phyloP scores from a whole-genome alignment of 2,888 invertebrate genomes.

The Eupelmus urozonus region DNA sequence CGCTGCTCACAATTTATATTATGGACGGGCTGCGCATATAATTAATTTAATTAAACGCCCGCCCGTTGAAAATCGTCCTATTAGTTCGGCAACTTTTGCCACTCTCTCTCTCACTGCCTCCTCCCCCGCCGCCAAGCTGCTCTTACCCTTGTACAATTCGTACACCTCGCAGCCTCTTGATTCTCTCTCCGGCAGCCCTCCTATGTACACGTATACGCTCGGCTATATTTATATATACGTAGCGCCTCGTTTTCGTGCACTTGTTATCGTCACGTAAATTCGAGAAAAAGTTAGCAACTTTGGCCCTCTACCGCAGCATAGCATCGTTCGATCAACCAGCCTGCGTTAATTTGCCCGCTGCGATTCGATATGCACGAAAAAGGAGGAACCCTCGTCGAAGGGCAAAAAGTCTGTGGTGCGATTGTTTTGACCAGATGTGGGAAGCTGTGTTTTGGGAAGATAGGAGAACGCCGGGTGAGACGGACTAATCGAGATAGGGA shows the following conservation, averaged over 20 bases:
- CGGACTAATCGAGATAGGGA: conserved; percentile 26
- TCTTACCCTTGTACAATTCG: conserved; percentile 33
- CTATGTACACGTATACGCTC: background rate
- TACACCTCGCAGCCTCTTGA: conserved; percentile 58
- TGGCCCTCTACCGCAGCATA: background rate
- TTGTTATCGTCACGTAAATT: conserved; percentile 57
- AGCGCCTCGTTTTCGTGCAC: conserved; percentile 50
- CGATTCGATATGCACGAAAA: no score
- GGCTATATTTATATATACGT: background rate
- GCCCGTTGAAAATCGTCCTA: conserved; percentile 74
- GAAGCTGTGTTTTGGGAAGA: background rate
- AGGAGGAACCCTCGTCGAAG: background rate
- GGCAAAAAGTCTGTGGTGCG: conserved; percentile 1
- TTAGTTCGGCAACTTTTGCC: conserved; percentile 72
- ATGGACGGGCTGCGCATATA: conserved; percentile 75
- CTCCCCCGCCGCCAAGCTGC: conserved; percentile 35
- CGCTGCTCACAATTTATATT: conserved; percentile 74
- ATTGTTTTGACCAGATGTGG: background rate
- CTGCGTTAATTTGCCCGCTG: conserved; percentile 36
- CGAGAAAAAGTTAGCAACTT: conserved; percentile 60
- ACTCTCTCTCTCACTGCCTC: conserved; percentile 58
- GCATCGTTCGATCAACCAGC: no score
- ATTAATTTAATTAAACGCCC: conserved; percentile 77
- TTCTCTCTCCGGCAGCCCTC: conserved; percentile 14
- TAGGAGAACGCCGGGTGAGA: background rate